These are phyloP conservation scores for Agrotis clavis DNA, from an alignment of 2,888 invertebrate genomes.

Conservation along the genomic window DNA sequence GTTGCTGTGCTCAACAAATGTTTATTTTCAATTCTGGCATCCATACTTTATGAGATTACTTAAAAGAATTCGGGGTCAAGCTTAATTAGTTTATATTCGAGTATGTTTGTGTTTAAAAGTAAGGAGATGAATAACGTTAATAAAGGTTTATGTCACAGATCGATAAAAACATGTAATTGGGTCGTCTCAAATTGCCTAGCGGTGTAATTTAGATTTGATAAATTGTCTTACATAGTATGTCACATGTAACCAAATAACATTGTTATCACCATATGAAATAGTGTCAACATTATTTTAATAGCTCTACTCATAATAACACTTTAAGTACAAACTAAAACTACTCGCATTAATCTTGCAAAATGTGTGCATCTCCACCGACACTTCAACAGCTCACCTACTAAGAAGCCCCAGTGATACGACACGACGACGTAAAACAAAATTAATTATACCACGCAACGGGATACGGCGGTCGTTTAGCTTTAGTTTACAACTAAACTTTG, in stretches of 20 bases:
- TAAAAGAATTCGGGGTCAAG: neutral
- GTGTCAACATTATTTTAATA: neutral
- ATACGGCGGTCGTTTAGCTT: slow-evolving; percentile 43
- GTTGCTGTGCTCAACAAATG: slow-evolving; percentile 26
- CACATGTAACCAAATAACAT: neutral
- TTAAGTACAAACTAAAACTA: neutral
- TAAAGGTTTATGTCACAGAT: neutral
- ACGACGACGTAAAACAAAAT: slow-evolving; percentile 47
- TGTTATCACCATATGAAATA: neutral
- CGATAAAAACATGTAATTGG: neutral
- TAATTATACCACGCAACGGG: slow-evolving; percentile 48
- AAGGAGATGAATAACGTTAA: neutral
- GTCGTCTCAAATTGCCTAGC: neutral
- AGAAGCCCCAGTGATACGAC: slow-evolving; percentile 31
- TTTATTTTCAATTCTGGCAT: slow-evolving; percentile 22
- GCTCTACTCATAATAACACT: no score
- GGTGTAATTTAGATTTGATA: neutral
- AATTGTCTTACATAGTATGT: neutral
- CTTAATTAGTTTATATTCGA: slow-evolving; percentile 12
- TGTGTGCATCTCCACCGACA: slow-evolving; percentile 5
- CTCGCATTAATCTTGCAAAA: slow-evolving; percentile 1
- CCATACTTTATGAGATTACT: slow-evolving; percentile 16
- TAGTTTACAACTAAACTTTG: slow-evolving; percentile 54
- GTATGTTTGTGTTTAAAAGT: neutral
- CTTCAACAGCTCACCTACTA: slow-evolving; percentile 27